Base-by-base conservation (phyloP, 2,888 invertebrate genomes). In the Sisyra nigra region DNA sequence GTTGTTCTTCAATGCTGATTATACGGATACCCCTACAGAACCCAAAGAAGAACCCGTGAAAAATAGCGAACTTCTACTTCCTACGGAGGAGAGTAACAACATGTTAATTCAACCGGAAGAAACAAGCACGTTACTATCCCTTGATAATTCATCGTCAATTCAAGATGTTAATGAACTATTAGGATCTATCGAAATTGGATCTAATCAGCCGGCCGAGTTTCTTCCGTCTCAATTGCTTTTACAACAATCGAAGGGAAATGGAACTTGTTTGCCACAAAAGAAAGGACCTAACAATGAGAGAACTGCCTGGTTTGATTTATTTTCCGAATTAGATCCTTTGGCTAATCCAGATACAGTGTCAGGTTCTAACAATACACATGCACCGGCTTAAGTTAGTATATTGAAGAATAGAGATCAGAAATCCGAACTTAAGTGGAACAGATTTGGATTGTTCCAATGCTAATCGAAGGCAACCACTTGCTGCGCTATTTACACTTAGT, bases 281-380 rank as follows among this genome's bases (percentile, higher is more conserved):
- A 55, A 40, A 49, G 54, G 47, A 53, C 52, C 10, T 55, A 60
- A 46, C 63, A 67, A 32, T 69, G 71, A 48, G n/a, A 34, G 38
- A 10, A 39, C 48, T n/a, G 55, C 68, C 2, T 94, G 93, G 93
- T 79, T 88, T 57, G 87, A 86, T 61, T 66, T 93, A 42, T 93
- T 94, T 66, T 86, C 92, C 32, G 93, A 93, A 61, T 63, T 94
- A 45, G 93, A 94, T 66, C 93, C 93, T 1, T 66, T 93, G 30
- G 77, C 88, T 9, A 89, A 91, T 65, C 87, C 88, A 33, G 84
- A 88, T 51, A 55, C 58, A 50, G 60, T 61, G 39, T 57, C 51
- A 48, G 49, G 57, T 17, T 51, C 50, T 15, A 55, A 53, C 46
- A 53, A 55, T 34, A 53, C 52, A 41, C 57, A 57, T 45, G 57